Evolutionary conservation across 2,888 invertebrate species (phyloP).

Genomic region (Petrolisthes cinctipes): DNA sequence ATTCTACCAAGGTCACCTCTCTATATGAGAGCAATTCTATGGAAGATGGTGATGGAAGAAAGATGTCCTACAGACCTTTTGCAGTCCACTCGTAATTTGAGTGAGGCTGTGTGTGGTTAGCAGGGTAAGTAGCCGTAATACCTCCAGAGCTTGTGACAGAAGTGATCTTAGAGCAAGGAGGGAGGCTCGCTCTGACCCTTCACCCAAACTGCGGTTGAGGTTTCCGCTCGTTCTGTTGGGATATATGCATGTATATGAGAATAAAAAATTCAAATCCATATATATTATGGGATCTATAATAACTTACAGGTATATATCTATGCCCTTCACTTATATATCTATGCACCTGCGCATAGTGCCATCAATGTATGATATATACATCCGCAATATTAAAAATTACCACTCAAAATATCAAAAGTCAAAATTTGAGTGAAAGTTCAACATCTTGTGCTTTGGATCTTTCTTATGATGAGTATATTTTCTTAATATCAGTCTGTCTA

Average conservation of each 20-base stretch:
- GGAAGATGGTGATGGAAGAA: too few relatives aligned
- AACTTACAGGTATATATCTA: too few relatives aligned
- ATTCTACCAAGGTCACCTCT: not conserved
- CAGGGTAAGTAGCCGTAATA: constrained; percentile 72
- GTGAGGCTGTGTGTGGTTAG: constrained; percentile 72
- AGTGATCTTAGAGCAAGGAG: constrained; percentile 51
- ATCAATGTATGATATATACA: not conserved
- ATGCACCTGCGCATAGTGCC: not conserved
- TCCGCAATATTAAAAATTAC: too few relatives aligned
- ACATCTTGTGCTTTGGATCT: too few relatives aligned
- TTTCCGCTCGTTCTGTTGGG: constrained; percentile 16
- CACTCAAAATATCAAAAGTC: too few relatives aligned
- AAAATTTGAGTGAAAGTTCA: too few relatives aligned
- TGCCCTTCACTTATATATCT: too few relatives aligned
- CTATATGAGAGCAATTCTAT: too few relatives aligned
- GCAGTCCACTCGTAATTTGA: constrained; percentile 68
- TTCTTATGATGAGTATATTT: too few relatives aligned
- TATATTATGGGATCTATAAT: not conserved
- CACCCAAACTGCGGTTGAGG: constrained; percentile 30
- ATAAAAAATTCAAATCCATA: not conserved
- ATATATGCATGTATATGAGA: not conserved
- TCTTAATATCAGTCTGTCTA: too few relatives aligned
- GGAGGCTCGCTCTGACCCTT: constrained; percentile 56
- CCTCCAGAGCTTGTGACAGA: constrained; percentile 70
- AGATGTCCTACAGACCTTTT: constrained; percentile 67